Evolutionary conservation across 2,797 vertebrate species (phyloP), one percentile per base, ranked within the genome.

Genomic region (Lepilemur ruficaudatus): DNA sequence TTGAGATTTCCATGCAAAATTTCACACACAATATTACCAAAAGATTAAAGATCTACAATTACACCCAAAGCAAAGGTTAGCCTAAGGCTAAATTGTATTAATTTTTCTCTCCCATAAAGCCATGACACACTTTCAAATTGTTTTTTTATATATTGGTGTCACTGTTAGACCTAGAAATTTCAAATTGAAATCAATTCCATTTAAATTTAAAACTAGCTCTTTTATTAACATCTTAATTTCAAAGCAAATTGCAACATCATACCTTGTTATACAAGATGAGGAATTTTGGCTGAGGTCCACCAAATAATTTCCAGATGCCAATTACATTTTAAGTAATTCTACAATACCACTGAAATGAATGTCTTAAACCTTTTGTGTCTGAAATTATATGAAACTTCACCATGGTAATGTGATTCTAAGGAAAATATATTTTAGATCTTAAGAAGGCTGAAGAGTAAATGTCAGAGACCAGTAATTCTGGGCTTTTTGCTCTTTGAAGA

Each of bases 41-140:
- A 79, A 38, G 75, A 46, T 50, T 95, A 72, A 97, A 93, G 43
- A 12, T 82, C 67, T 91, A 11, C 4, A 90, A 81, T 92, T 93
- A 55, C n/a, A 38, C 83, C 38, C 48, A 97, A 96, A 95, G 2
- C 8, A 82, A 20, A 89, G 28, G 7, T 93, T 86, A 95, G 15
- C 43, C 59, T 35, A 57, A 91, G 38, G 55, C 15, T 94, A 73
- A 81, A 89, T 61, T 10, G 25, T 30, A 75, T 48, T 90, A 88
- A 84, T 79, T 50, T 59, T 90, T 81, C 41, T 43, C 17, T 25
- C 6, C 4, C 14, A 76, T 80, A 70, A 67, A 38, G 9, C 35
- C 38, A 93, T 32, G n/a, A 69, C 17, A 85, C 0, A 28, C 2
- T 90, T 89, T 73, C 83, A 80, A 95, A 28, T 93, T 93, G 43